A percentile compares a stretch with the other conserved stretches of the same genome.
Evolutionary conservation across 2,113 vertebrate species (phyloP).

Genomic region (Urocolius indicus): DNA sequence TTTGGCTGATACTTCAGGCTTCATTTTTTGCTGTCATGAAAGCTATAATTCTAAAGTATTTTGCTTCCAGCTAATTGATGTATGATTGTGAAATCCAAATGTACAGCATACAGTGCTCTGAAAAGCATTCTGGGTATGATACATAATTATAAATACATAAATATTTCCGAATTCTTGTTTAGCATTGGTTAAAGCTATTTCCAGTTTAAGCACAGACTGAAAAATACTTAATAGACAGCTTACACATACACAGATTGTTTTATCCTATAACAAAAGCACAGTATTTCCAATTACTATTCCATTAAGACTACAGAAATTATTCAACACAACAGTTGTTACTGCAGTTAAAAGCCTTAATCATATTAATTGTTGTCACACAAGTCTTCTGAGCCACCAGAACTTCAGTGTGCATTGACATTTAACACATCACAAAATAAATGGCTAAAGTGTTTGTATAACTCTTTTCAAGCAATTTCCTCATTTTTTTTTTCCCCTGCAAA

Average conservation of each 20-base stretch:
- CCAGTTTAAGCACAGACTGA: neutral
- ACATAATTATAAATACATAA: neutral
- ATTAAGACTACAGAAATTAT: conserved; percentile 29
- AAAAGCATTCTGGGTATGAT: neutral
- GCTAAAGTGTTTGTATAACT: conserved; percentile 19
- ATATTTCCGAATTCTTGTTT: neutral
- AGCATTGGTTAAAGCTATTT: neutral
- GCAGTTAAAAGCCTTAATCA: conserved; percentile 48
- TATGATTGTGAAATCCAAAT: neutral
- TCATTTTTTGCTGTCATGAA: neutral
- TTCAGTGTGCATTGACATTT: conserved; percentile 34
- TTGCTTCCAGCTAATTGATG: neutral
- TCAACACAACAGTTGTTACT: conserved; percentile 14
- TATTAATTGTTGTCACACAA: conserved; percentile 38
- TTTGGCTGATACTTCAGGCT: neutral
- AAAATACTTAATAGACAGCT: conserved; percentile 10
- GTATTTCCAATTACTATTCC: conserved; percentile 36
- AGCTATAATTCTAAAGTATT: neutral
- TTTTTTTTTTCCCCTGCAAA: neutral
- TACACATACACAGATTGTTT: neutral
- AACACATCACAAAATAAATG: conserved; percentile 40
- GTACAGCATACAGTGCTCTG: neutral
- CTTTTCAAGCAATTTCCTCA: neutral
- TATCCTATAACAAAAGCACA: neutral
- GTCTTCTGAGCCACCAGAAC: conserved; percentile 12